These are phyloP conservation scores for Urocolius indicus DNA, from an alignment of 2,113 vertebrate species.

Conservation along the genomic window DNA sequence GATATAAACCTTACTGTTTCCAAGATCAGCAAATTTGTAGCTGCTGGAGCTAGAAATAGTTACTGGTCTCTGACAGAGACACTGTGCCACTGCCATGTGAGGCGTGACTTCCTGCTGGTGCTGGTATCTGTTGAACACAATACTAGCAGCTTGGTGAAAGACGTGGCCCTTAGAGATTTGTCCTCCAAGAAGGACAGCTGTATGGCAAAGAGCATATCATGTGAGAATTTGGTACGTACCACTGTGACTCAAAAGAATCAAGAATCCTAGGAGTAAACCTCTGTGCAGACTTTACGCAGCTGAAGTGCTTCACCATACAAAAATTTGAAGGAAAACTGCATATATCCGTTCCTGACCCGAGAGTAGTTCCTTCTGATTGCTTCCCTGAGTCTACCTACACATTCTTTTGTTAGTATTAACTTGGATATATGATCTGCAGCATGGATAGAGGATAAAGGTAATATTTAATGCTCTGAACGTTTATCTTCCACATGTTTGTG, in stretches of 20 bases:
- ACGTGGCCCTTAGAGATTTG: not conserved
- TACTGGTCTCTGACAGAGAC: not conserved
- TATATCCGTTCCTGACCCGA: not conserved
- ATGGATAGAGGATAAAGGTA: not conserved
- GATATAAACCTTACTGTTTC: constrained; percentile 16
- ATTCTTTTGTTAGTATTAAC: constrained; percentile 6
- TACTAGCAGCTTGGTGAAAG: not conserved
- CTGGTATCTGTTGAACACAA: not conserved
- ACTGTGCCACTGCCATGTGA: fast-evolving
- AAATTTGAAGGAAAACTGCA: not conserved
- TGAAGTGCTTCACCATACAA: not conserved
- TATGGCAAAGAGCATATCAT: not conserved
- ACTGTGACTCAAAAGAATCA: not conserved
- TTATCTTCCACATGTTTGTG: not conserved
- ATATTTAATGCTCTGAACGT: not conserved
- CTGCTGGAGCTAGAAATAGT: not conserved
- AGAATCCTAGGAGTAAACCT: not conserved
- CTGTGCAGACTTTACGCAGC: not conserved
- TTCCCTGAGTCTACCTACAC: not conserved
- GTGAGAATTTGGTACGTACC: not conserved
- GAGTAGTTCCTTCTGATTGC: not conserved
- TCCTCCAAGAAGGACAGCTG: not conserved
- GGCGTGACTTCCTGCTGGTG: not conserved
- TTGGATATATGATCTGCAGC: not conserved
- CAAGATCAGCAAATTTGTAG: not conserved